Percentiles rank a stretch among this genome's conserved stretches.
These are phyloP conservation scores for western clawed frog (Xenopus tropicalis) DNA, from an alignment of 2,113 vertebrate genomes.

Conservation along the genomic window UCB_Xtro_10.0 CM004445.2:26849501-26850000, in stretches of 20 bases:
- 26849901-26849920: no score
- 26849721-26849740: neutral
- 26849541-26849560: constrained; percentile 1
- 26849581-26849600: constrained; percentile 29
- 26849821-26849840: no score
- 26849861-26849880: no score
- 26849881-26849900: no score
- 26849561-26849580: constrained; percentile 31
- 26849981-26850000: no score
- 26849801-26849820: no score
- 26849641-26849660: constrained; percentile 34
- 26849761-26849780: no score
- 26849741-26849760: neutral
- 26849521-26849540: constrained; percentile 18
- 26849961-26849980: no score
- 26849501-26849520: constrained; percentile 17
- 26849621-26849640: constrained; percentile 19
- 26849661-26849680: constrained; percentile 27
- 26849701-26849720: constrained; percentile 17
- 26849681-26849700: constrained; percentile 8
- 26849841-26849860: no score
- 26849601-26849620: constrained; percentile 39
- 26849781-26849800: no score
- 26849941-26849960: no score
- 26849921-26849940: no score